Conservation (phyloP, 2,888 invertebrate species). For the Blomia tropicalis region DNA sequence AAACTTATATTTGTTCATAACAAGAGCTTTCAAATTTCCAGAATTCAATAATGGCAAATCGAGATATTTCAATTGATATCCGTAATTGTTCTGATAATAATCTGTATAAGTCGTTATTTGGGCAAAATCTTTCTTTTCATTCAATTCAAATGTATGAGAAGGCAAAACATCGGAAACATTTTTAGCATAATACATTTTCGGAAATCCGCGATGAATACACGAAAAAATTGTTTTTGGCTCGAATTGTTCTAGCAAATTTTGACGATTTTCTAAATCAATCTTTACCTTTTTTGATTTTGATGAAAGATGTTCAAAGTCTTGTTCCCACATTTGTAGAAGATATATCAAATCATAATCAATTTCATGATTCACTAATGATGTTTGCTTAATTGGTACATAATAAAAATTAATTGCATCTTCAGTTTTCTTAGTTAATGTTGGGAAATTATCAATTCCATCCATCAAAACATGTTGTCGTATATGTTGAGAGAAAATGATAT, state of each 20-base stretch:
- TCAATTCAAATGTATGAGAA: too few relatives aligned
- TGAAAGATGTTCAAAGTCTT: neutral
- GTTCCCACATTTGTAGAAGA: neutral
- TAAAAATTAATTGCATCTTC: too few relatives aligned
- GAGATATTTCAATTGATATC: neutral
- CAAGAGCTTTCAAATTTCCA: neutral
- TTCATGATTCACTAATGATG: too few relatives aligned
- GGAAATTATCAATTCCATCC: neutral
- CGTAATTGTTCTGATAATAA: neutral
- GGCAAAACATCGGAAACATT: too few relatives aligned
- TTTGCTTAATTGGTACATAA: neutral
- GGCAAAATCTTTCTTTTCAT: too few relatives aligned
- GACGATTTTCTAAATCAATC: neutral
- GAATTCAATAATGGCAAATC: neutral
- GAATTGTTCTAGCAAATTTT: too few relatives aligned
- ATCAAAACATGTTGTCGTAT: neutral
- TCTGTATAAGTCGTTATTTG: neutral
- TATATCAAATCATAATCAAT: neutral
- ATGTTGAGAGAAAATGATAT: neutral
- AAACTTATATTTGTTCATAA: neutral
- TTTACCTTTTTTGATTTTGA: neutral
- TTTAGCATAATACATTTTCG: too few relatives aligned
- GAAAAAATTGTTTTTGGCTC: too few relatives aligned
- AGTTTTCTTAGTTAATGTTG: too few relatives aligned
- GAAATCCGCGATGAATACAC: too few relatives aligned